Percentiles rank a stretch among this genome's conserved stretches.
Conservation (phyloP, 2,888 invertebrate genomes). For the Aphelenchoides bicaudatus region DNA sequence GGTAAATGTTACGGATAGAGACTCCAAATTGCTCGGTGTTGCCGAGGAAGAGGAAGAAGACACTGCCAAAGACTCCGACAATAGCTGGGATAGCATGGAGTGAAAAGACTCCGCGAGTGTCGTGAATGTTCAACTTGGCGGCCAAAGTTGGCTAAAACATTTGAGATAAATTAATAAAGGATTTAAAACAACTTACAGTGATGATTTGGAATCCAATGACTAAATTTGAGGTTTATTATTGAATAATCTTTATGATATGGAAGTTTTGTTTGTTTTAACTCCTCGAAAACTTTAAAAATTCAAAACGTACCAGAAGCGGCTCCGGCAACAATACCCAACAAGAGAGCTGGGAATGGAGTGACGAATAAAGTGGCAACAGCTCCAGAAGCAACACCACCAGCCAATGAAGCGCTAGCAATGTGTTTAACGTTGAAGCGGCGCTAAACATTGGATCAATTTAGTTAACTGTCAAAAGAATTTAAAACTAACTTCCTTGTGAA, state of each 20-base stretch:
- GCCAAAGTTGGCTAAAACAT: slow-evolving; percentile 31
- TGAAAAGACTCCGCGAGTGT: slow-evolving; percentile 49
- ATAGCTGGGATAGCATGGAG: slow-evolving; percentile 53
- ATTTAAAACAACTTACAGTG: slow-evolving; percentile 32
- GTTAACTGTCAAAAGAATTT: not conserved
- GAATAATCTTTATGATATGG: too few relatives aligned
- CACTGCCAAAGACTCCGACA: slow-evolving; percentile 25
- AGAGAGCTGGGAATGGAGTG: slow-evolving; percentile 76
- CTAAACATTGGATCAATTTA: slow-evolving; percentile 12
- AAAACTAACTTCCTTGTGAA: slow-evolving; percentile 64
- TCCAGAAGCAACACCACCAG: slow-evolving; percentile 61
- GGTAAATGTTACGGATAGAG: slow-evolving; percentile 37
- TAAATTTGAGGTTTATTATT: too few relatives aligned
- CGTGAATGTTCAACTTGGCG: slow-evolving; percentile 32
- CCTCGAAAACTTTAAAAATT: slow-evolving; percentile 9
- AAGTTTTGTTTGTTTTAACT: too few relatives aligned
- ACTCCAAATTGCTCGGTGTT: slow-evolving; percentile 21
- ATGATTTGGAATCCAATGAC: slow-evolving; percentile 46
- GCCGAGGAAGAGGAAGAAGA: slow-evolving; percentile 26
- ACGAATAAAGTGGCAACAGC: slow-evolving; percentile 76
- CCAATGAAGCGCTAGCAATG: slow-evolving; percentile 62
- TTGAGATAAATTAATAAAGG: slow-evolving; percentile 3
- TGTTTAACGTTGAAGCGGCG: slow-evolving; percentile 56
- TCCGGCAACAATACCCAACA: slow-evolving; percentile 76
- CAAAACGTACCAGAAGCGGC: slow-evolving; percentile 75